phyloP scores from a whole-genome alignment of 2,113 vertebrate genomes.

The Actenoides hombroni region DNA sequence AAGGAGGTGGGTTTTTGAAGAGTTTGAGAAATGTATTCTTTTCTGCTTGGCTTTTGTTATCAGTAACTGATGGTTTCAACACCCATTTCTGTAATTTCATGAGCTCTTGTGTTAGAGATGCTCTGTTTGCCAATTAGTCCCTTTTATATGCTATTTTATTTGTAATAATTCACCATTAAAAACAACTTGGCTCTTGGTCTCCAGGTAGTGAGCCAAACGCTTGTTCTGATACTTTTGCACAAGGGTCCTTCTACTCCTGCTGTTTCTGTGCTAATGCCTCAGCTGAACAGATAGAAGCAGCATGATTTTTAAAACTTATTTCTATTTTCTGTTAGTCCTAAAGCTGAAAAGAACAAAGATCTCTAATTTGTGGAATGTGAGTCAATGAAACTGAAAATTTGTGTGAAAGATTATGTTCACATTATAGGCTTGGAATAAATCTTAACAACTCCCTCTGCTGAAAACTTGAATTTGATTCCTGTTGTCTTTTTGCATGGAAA shows the following conservation, averaged over 20 bases:
- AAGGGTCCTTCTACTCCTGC: not conserved
- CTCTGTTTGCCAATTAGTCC: not conserved
- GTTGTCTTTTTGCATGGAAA: not conserved
- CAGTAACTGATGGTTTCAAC: not conserved
- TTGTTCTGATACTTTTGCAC: not conserved
- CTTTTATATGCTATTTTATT: not conserved
- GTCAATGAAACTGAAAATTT: not conserved
- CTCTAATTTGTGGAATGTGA: not conserved
- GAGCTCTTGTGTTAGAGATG: not conserved
- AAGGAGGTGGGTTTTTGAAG: not conserved
- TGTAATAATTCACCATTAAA: not conserved
- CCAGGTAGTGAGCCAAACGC: not conserved
- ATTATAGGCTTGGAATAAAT: not conserved
- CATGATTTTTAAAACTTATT: not conserved
- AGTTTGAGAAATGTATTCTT: not conserved
- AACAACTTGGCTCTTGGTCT: not conserved
- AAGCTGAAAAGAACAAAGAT: not conserved
- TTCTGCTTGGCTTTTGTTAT: not conserved
- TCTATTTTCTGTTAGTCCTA: not conserved
- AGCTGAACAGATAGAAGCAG: not conserved
- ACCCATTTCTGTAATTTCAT: not conserved
- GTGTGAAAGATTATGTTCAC: not conserved
- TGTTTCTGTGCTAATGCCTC: not conserved
- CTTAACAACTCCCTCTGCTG: not conserved
- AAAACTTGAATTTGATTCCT: not conserved